Evolutionary conservation across 2,113 vertebrate species (phyloP).

Genomic region (Pristiophorus japonicus): DNA sequence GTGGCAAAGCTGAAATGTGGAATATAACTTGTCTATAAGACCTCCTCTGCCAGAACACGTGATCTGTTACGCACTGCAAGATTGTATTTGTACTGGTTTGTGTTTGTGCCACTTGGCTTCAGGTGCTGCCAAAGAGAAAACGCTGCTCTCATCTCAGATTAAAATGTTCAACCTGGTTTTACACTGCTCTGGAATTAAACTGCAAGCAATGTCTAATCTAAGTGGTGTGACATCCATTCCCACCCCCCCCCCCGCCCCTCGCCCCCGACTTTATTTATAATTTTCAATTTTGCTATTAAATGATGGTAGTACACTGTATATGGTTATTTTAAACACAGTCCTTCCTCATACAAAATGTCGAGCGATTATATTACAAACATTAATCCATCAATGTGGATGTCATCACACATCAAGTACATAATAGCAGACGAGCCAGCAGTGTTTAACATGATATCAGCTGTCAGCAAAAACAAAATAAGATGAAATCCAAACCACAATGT

Average conservation of each 20-base stretch:
- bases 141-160: no score
- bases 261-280: no score
- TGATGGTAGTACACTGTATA: no score
- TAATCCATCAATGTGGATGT: not conserved
- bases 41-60: not conserved
- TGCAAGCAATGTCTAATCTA: no score
- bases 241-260: no score
- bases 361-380: not conserved
- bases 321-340: not conserved
- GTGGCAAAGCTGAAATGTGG: not conserved
- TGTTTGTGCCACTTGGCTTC: not conserved
- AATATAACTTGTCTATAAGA: not conserved
- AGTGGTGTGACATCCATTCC: no score
- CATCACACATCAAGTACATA: not conserved
- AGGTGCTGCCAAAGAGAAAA: not conserved
- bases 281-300: no score
- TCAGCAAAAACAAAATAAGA: not conserved
- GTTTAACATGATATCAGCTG: not conserved
- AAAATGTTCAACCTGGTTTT: no score
- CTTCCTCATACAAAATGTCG: not conserved
- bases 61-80: not conserved
- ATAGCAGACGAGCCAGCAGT: not conserved
- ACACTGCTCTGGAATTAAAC: no score
- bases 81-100: not conserved
- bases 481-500: not conserved